phyloP scores from a whole-genome alignment of 35 echinoderm and acorn worm species.

The Apostichopus parvimensis region DNA sequence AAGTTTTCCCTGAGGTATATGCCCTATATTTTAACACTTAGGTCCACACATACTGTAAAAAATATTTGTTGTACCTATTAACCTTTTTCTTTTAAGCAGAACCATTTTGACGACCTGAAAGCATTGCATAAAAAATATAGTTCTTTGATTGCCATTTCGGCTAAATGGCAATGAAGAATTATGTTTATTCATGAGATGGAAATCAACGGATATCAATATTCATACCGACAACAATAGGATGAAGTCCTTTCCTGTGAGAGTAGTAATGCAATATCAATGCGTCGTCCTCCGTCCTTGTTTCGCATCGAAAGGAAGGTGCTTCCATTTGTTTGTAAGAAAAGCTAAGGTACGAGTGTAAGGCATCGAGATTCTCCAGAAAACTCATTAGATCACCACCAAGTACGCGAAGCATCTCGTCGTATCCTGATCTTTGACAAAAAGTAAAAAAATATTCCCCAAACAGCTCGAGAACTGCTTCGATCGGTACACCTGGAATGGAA shows the following conservation, averaged over 20 bases:
- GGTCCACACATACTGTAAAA: too few relatives aligned
- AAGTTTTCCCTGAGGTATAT: too few relatives aligned
- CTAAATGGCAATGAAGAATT: not conserved
- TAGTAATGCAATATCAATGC: slow-evolving; percentile 96
- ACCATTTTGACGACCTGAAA: too few relatives aligned
- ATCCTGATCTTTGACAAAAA: slow-evolving; percentile 91
- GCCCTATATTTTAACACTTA: not conserved
- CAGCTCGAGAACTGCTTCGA: slow-evolving; percentile 78
- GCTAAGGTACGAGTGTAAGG: slow-evolving; percentile 96
- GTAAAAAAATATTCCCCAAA: slow-evolving; percentile 99
- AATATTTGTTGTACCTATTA: too few relatives aligned
- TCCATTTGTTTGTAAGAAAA: slow-evolving; percentile 99
- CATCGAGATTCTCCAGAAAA: slow-evolving; percentile 96
- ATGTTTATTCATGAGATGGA: not conserved
- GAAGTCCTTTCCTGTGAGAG: slow-evolving; percentile 96
- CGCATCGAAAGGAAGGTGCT: slow-evolving; percentile 95
- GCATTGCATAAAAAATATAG: not conserved
- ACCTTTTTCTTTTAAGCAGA: too few relatives aligned
- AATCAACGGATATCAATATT: not conserved
- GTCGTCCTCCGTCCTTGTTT: slow-evolving; percentile 68
- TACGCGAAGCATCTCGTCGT: slow-evolving; percentile 96
- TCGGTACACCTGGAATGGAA: slow-evolving; percentile 63
- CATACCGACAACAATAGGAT: slow-evolving; percentile 97
- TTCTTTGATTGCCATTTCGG: not conserved
- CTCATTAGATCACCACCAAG: slow-evolving; percentile 88